Conservation (phyloP, 2,888 invertebrate genomes). For the Dascillus cervinus region DNA sequence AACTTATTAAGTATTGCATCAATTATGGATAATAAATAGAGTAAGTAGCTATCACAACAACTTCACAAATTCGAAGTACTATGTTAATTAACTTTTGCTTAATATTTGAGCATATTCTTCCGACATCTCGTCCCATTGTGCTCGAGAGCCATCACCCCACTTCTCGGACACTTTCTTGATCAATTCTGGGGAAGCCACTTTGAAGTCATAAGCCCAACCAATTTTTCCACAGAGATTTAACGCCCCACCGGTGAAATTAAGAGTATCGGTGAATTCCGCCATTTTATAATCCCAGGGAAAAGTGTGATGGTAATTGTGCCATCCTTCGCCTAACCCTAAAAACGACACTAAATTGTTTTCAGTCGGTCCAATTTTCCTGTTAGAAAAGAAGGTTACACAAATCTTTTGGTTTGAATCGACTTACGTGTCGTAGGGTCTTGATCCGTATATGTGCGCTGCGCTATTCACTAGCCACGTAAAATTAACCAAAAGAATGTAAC, state of each 20-base stretch:
- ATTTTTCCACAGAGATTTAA: constrained; percentile 63
- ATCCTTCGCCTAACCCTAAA: constrained; percentile 66
- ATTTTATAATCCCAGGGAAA: constrained; percentile 94
- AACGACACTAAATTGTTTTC: constrained; percentile 71
- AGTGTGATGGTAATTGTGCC: constrained; percentile 89
- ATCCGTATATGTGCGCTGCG: no score
- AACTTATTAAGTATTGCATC: no score
- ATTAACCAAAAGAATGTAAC: no score
- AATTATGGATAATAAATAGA: no score
- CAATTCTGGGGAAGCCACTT: constrained; percentile 58
- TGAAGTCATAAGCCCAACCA: constrained; percentile 71
- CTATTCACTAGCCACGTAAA: no score
- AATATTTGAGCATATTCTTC: constrained; percentile 49
- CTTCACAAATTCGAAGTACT: no score
- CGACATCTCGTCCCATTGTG: constrained; percentile 37
- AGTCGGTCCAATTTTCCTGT: constrained; percentile 58
- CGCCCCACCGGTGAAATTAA: constrained; percentile 53
- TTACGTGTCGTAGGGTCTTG: no score
- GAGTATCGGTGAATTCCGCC: constrained; percentile 62
- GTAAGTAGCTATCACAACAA: no score
- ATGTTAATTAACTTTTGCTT: no score
- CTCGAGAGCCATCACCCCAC: constrained; percentile 60
- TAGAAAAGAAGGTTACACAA: no score
- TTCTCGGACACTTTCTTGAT: constrained; percentile 59
- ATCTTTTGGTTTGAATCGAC: no score